Percentiles rank a stretch among this genome's conserved stretches.
Conservation (phyloP, 2,113 vertebrate species). For the Edolisoma coerulescens region DNA sequence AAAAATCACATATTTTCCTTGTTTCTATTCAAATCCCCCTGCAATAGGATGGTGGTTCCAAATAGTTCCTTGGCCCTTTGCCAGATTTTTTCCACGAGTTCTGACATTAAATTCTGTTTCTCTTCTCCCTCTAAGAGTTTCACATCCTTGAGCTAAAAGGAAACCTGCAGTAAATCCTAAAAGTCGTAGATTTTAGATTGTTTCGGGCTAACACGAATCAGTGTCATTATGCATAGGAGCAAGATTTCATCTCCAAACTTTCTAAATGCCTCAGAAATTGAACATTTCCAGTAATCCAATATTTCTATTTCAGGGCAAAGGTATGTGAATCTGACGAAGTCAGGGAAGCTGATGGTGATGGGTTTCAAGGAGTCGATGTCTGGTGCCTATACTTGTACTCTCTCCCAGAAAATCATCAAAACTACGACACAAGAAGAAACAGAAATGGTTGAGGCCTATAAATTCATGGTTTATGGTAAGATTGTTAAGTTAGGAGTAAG, state of each 20-base stretch:
- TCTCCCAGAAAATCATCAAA: slow-evolving; percentile 66
- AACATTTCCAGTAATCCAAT: not conserved
- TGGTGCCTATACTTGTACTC: slow-evolving; percentile 71
- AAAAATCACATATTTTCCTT: not conserved
- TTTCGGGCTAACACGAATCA: fast-evolving
- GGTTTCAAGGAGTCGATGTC: slow-evolving; percentile 68
- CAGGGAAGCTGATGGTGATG: slow-evolving; percentile 67
- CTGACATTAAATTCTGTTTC: not conserved
- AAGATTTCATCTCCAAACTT: not conserved
- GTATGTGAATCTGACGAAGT: slow-evolving; percentile 46
- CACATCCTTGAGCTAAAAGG: not conserved
- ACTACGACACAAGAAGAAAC: slow-evolving; percentile 50
- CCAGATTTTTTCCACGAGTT: not conserved
- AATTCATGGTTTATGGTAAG: slow-evolving; percentile 74
- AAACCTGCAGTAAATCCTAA: not conserved
- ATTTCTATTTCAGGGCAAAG: slow-evolving; percentile 56
- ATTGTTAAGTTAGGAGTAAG: not conserved
- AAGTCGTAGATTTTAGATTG: not conserved
- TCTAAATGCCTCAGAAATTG: not conserved
- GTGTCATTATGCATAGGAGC: not conserved
- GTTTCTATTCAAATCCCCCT: not conserved
- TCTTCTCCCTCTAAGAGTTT: not conserved
- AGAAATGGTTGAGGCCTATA: slow-evolving; percentile 30
- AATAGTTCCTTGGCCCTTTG: not conserved
- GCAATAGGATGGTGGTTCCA: not conserved